phyloP scores from a whole-genome alignment of 2,888 invertebrate species.

The Tricholauxania praeusta region DNA sequence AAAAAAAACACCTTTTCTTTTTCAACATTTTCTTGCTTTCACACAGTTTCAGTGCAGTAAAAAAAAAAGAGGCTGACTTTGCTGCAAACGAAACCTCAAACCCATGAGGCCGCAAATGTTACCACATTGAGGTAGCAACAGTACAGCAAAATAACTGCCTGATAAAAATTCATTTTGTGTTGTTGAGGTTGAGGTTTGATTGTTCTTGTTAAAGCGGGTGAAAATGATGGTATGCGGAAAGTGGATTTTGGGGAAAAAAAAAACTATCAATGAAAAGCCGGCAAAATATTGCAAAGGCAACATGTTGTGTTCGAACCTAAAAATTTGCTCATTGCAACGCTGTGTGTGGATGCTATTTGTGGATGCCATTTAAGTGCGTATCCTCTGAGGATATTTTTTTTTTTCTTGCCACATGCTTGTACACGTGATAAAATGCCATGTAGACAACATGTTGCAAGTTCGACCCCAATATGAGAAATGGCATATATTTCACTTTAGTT shows the following conservation, averaged over 20 bases:
- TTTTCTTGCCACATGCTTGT: slow-evolving; percentile 2
- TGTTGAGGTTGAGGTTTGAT: not conserved
- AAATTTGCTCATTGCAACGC: not conserved
- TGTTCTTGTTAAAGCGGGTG: too few relatives aligned
- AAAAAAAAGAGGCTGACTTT: not conserved
- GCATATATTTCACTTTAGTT: too few relatives aligned
- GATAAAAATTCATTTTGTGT: not conserved
- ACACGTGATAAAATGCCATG: slow-evolving; percentile 10
- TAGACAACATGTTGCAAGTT: slow-evolving; percentile 4
- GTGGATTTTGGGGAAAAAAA: not conserved
- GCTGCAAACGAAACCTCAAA: not conserved
- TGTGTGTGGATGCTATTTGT: not conserved
- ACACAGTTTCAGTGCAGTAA: too few relatives aligned
- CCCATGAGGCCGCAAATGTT: slow-evolving; percentile 14
- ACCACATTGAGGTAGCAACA: not conserved
- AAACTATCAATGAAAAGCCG: slow-evolving; percentile 10
- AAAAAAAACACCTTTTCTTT: too few relatives aligned
- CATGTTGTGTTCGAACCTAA: not conserved
- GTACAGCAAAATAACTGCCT: not conserved
- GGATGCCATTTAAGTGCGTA: not conserved
- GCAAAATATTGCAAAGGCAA: slow-evolving; percentile 1
- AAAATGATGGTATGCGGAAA: too few relatives aligned
- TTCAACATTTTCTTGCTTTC: too few relatives aligned
- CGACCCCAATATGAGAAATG: too few relatives aligned
- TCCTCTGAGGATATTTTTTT: not conserved